Evolutionary conservation across 2,797 vertebrate species (phyloP), one percentile per base, ranked within the genome.

Genomic region (Aulostomus chinensis): DNA sequence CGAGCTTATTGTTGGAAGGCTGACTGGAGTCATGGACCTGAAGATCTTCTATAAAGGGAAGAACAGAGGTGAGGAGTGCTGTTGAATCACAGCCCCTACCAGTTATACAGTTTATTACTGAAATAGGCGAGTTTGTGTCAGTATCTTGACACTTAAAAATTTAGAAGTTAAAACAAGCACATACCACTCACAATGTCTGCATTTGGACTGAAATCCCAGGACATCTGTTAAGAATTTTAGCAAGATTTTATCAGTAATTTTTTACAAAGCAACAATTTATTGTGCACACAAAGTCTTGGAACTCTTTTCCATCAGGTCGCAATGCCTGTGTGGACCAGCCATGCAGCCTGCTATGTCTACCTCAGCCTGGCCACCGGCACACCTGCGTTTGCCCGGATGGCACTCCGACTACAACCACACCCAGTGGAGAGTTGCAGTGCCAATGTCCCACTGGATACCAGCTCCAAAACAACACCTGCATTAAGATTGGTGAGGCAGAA

Each of bases 41-140:
- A 99, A 99, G 81, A 95, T 99, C 76, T 99, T 98, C 82, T 98
- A 97, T 62, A 95, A 92, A 56, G 96, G 94, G 26, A 98, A 97
- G 73, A 92, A 86, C 21, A 83, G 84, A 73, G 97, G 97, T 98
- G 34, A 82, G 81, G 24, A 46, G n/a, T n/a, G n/a, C n/a, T n/a
- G n/a, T n/a, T n/a, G n/a, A n/a, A n/a, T n/a, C n/a, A n/a, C n/a
- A n/a, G n/a, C n/a, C n/a, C n/a, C n/a, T n/a, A n/a, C n/a, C n/a
- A n/a, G n/a, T n/a, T n/a, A n/a, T n/a, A n/a, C n/a, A n/a, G n/a
- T n/a, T n/a, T n/a, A n/a, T n/a, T n/a, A n/a, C n/a, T n/a, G n/a
- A n/a, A n/a, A n/a, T n/a, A n/a, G n/a, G n/a, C n/a, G n/a, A n/a
- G n/a, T n/a, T n/a, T n/a, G n/a, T n/a, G n/a, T n/a, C n/a, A n/a